Base-by-base conservation (phyloP, 2,888 invertebrate genomes). In the Drosophila anceps region DNA sequence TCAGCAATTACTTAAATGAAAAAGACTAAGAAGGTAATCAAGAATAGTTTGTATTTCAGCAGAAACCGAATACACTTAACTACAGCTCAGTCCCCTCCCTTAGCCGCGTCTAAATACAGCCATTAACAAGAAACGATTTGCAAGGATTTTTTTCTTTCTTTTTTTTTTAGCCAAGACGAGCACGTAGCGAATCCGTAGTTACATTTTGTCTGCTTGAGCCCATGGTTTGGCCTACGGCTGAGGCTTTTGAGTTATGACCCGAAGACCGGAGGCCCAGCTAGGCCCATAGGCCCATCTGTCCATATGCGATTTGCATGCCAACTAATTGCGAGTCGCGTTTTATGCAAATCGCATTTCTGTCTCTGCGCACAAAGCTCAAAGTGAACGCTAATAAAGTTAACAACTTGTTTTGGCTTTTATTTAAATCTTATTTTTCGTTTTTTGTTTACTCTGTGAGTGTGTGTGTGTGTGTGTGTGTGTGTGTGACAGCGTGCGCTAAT, bases 301-400 rank as follows among this genome's bases (percentile, higher is more conserved):
- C 59, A 62, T 73, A 63, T 84, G 75, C 73, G 73, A 79, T 84
- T 79, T 87, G 85, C 81, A 77, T 82, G 75, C 62, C 69, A 74
- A 75, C 88, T 88, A 83, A 88, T 88, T 83, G 80, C 76, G 62
- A 70, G 74, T 63, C 64, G 85, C 73, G 61, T 60, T 72, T 57
- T 73, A 72, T 70, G 84, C 72, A 78, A 84, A 81, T 79, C 77
- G 81, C 67, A 81, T 78, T 57, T 51, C 69, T 43, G 68, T 67
- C 53, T 50, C 63, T 51, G 67, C 69, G 48, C 50, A 20, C 33
- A 24, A 57, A 59, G 53, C 53, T 37, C 37, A 24, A 50, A 73
- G 50, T 60, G 72, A 61, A 65, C 70, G 79, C 66, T 80, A 81
- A 82, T 81, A 82, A 82, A 81, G 81, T 81, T 83, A 81, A 83